A percentile compares a stretch with the other conserved stretches of the same genome.
phyloP scores from a whole-genome alignment of 2,888 invertebrate genomes.

The Cataglyphis rosenhaueri region DNA sequence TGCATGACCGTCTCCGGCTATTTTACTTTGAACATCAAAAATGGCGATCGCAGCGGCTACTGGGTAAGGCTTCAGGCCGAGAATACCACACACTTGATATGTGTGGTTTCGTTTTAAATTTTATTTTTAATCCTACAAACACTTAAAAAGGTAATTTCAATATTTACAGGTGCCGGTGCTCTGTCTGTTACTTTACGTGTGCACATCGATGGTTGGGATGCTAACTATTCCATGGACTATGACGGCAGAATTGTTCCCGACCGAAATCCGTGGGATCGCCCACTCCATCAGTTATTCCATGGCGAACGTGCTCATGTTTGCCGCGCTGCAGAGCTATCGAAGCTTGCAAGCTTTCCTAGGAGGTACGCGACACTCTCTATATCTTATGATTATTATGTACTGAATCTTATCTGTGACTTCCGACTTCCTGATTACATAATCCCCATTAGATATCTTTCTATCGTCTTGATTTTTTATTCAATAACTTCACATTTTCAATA shows the following conservation, averaged over 20 bases:
- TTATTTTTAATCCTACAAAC: neutral
- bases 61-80: conserved; percentile 74
- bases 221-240: conserved; percentile 89
- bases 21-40: conserved; percentile 86
- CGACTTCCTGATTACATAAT: neutral
- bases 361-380: conserved; percentile 67
- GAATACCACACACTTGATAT: neutral
- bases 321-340: conserved; percentile 87
- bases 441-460: neutral
- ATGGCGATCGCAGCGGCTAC: conserved; percentile 78
- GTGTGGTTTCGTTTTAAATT: neutral
- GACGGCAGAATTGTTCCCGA: conserved; percentile 88
- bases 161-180: conserved; percentile 85
- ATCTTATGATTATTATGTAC: neutral
- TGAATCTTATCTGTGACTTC: neutral
- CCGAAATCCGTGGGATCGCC: conserved; percentile 88
- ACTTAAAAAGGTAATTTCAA: neutral
- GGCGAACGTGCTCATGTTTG: conserved; percentile 88
- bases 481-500: neutral
- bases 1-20: conserved; percentile 88
- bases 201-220: conserved; percentile 88
- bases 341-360: conserved; percentile 78
- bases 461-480: neutral
- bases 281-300: conserved; percentile 87
- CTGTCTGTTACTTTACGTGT: conserved; percentile 87